phyloP scores from a whole-genome alignment of 1,140 invertebrate species.

The Drosophila oshimai region DNA sequence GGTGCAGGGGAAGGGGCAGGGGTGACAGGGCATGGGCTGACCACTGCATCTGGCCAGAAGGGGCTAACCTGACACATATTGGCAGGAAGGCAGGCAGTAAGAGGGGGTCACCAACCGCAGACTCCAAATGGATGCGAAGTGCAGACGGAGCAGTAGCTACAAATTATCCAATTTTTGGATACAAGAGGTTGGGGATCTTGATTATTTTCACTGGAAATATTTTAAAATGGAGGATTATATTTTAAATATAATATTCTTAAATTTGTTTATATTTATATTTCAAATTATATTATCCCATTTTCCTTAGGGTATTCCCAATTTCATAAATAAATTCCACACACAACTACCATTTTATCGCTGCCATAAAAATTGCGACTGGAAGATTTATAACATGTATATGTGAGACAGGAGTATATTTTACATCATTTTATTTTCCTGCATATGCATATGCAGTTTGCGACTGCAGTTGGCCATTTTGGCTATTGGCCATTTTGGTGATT shows the following conservation, averaged over 20 bases:
- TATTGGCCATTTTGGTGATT: conserved; percentile 44
- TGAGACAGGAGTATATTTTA: neutral
- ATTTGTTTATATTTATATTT: conserved; percentile 9
- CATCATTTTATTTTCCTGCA: conserved; percentile 26
- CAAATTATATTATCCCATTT: neutral
- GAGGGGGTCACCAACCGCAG: neutral
- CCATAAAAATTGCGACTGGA: conserved; percentile 27
- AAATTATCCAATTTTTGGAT: neutral
- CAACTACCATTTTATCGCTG: conserved; percentile 6
- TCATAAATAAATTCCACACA: neutral
- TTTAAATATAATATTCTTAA: too few relatives aligned
- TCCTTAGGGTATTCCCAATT: neutral
- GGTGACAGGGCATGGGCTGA: neutral
- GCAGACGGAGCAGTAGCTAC: neutral
- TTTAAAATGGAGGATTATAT: too few relatives aligned
- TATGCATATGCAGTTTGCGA: conserved; percentile 12
- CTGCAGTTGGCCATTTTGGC: conserved; percentile 31
- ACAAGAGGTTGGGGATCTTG: neutral
- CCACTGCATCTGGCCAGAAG: conserved; percentile 19
- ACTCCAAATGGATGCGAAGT: neutral
- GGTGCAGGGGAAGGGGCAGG: neutral
- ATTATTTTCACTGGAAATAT: too few relatives aligned
- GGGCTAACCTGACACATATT: conserved; percentile 39
- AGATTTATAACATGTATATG: conserved; percentile 37
- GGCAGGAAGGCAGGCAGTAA: neutral